Percentiles rank a stretch among this genome's conserved stretches.
These are phyloP conservation scores for Halcyon smyrnensis DNA, from an alignment of 2,797 vertebrate species.

Conservation along the genomic window DNA sequence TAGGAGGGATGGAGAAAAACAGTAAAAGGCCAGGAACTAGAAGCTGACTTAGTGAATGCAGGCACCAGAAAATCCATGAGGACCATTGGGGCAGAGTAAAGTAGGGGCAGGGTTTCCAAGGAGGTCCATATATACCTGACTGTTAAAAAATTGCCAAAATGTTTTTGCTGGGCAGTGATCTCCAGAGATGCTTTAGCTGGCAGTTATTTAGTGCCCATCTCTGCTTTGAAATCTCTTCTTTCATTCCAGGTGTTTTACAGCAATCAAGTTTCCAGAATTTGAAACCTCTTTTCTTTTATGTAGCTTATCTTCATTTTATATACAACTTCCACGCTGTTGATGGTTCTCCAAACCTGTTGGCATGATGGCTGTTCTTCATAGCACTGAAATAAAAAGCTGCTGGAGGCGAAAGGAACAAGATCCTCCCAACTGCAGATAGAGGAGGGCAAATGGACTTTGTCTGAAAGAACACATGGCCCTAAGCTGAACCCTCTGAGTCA, in stretches of 20 bases:
- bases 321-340: conserved; percentile 34
- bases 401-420: background rate
- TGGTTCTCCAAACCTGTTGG: conserved; percentile 31
- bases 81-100: background rate
- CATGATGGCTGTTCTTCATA: conserved; percentile 38
- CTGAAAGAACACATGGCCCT: background rate
- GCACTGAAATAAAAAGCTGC: conserved; percentile 48
- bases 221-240: conserved; percentile 38
- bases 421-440: background rate
- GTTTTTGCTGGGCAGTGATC: background rate
- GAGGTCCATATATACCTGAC: background rate
- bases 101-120: background rate
- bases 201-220: conserved; percentile 25
- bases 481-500: background rate
- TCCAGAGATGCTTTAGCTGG: background rate
- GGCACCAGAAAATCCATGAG: background rate
- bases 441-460: conserved; percentile 6
- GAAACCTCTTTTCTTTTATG: background rate
- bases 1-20: background rate
- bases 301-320: conserved; percentile 37
- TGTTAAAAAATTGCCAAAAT: background rate
- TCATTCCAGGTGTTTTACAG: conserved; percentile 7
- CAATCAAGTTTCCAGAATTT: conserved; percentile 40
- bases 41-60: background rate
- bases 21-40: background rate